phyloP scores from a whole-genome alignment of 2,888 invertebrate species.

The Lepidochrysops patricia region DNA sequence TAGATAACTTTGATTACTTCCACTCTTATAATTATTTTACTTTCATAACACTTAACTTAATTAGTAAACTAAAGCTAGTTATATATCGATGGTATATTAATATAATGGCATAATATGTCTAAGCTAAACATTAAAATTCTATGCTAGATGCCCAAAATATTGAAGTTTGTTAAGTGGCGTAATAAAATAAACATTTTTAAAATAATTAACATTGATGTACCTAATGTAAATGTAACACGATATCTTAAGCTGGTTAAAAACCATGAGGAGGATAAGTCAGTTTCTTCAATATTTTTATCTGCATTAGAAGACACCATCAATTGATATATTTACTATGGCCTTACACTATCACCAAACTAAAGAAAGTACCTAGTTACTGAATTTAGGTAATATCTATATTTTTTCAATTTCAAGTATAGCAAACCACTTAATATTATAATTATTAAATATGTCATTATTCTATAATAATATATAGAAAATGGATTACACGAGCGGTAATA shows the following conservation, averaged over 20 bases:
- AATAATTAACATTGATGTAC: not conserved
- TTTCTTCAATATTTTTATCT: too few relatives aligned
- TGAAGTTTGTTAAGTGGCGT: not conserved
- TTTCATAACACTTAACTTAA: constrained; percentile 12
- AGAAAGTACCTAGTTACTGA: too few relatives aligned
- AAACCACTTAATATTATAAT: too few relatives aligned
- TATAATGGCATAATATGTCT: constrained; percentile 11
- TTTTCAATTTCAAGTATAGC: too few relatives aligned
- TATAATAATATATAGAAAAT: too few relatives aligned
- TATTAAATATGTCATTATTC: too few relatives aligned
- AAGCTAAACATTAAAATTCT: constrained; percentile 1
- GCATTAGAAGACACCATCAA: too few relatives aligned
- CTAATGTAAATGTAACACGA: not conserved
- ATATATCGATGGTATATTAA: constrained; percentile 12
- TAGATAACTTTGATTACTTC: not conserved
- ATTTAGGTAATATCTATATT: too few relatives aligned
- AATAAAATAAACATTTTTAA: not conserved
- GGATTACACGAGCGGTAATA: not conserved
- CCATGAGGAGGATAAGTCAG: too few relatives aligned
- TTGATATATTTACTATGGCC: too few relatives aligned
- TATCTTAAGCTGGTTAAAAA: too few relatives aligned
- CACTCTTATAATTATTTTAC: constrained; percentile 4
- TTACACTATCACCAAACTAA: too few relatives aligned
- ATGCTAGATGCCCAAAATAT: constrained; percentile 1
- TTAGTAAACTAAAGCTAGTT: constrained; percentile 20